Percentiles rank a stretch among this genome's conserved stretches.
Conservation (phyloP, 2,113 vertebrate genomes). For the Phalacrocorax pelagicus region DNA sequence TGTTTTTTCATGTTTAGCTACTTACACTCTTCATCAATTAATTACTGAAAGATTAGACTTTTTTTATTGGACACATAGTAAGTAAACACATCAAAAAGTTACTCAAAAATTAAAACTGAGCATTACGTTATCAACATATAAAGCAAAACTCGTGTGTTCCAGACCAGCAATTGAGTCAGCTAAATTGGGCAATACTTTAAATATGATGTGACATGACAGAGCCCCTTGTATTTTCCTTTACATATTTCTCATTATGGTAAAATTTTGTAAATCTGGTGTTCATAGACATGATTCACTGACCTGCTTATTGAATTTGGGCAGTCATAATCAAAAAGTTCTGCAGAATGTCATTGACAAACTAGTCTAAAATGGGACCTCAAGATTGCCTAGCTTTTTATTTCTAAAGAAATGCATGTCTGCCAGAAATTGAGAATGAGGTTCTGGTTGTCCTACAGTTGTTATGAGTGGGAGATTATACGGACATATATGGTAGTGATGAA, state of each 20-base stretch:
- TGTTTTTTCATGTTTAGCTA: background rate
- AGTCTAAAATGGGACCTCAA: background rate
- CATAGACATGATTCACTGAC: background rate
- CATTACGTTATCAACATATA: background rate
- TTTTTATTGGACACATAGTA: background rate
- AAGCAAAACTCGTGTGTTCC: background rate
- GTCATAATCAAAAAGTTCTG: background rate
- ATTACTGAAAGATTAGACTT: background rate
- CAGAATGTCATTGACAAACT: background rate
- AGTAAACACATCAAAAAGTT: background rate
- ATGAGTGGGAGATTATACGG: background rate
- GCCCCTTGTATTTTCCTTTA: background rate
- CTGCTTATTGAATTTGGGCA: background rate
- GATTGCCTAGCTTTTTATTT: background rate
- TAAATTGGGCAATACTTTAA: background rate
- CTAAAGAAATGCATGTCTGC: background rate
- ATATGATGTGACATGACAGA: background rate
- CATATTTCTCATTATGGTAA: background rate
- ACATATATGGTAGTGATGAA: conserved; percentile 2
- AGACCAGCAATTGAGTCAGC: background rate
- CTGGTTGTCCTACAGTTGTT: background rate
- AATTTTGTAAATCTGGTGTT: background rate
- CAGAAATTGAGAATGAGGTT: background rate
- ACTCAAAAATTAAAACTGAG: background rate
- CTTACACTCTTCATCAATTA: background rate